Evolutionary conservation across 2,113 vertebrate species (phyloP).

Genomic region (Mus spicilegus): DNA sequence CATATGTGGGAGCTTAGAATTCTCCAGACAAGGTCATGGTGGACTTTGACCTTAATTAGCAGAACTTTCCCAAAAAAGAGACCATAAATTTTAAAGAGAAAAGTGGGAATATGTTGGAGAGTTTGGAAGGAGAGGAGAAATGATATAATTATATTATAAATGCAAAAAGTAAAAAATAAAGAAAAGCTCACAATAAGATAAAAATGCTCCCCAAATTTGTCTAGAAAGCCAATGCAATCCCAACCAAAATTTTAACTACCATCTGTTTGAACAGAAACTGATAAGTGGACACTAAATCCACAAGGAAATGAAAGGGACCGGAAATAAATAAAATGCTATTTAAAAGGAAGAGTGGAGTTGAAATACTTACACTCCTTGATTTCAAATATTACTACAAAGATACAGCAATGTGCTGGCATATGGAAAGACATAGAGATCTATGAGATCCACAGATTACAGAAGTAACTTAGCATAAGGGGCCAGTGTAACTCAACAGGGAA

Average conservation of each 20-base stretch:
- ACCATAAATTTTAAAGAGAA: neutral
- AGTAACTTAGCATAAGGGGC: conserved; percentile 12
- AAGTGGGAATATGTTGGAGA: neutral
- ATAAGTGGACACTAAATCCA: neutral
- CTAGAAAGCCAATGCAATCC: neutral
- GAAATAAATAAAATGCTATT: neutral
- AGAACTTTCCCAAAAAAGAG: neutral
- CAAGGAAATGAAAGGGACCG: neutral
- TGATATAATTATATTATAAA: neutral
- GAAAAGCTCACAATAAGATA: neutral
- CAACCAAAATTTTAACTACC: neutral
- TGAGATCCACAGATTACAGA: neutral
- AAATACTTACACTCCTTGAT: neutral
- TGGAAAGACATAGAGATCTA: neutral
- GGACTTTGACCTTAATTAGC: no score
- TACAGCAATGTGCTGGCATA: neutral
- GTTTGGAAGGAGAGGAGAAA: neutral
- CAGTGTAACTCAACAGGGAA: neutral
- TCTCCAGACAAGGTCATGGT: no score
- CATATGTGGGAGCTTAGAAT: no score
- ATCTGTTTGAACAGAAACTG: neutral
- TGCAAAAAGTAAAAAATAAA: neutral
- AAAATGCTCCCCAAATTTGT: neutral
- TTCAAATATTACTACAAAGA: conserved; percentile 39
- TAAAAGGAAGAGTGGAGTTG: neutral